phyloP scores from a whole-genome alignment of 2,888 invertebrate species.

The Troides aeacus region DNA sequence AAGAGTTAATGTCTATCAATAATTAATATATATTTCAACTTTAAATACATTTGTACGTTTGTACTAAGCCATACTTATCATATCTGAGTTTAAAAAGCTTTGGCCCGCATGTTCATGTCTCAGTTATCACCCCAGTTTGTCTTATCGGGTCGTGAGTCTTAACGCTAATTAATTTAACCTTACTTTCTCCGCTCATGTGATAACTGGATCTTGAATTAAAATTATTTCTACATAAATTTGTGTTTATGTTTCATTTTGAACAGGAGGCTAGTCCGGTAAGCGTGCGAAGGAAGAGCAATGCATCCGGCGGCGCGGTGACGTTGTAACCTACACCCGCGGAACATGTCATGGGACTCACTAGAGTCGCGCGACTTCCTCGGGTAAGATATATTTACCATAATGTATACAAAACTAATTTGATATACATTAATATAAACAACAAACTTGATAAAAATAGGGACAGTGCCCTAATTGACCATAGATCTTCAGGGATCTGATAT shows the following conservation, averaged over 20 bases:
- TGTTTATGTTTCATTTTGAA: not conserved
- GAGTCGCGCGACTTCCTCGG: constrained; percentile 90
- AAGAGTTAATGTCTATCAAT: too few species aligned
- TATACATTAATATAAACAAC: not conserved
- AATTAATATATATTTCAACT: too few species aligned
- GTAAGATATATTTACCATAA: constrained; percentile 58
- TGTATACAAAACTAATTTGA: not conserved
- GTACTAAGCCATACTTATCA: too few species aligned
- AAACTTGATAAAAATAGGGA: not conserved
- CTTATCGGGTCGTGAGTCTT: too few species aligned
- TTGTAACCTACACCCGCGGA: constrained; percentile 74
- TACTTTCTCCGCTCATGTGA: too few species aligned
- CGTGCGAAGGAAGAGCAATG: constrained; percentile 57
- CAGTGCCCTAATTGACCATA: not conserved
- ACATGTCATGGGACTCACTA: constrained; percentile 93
- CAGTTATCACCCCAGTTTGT: too few species aligned
- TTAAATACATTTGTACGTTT: too few species aligned
- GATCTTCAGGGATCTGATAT: not conserved
- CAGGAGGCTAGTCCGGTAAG: constrained; percentile 52
- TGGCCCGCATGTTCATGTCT: too few species aligned
- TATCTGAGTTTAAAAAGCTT: too few species aligned
- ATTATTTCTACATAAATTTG: too few species aligned
- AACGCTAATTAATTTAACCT: too few species aligned
- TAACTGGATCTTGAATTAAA: too few species aligned
- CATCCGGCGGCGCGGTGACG: constrained; percentile 73